Base-by-base conservation (phyloP, 1,140 invertebrate genomes). In the Brachionus plicatilis region DNA sequence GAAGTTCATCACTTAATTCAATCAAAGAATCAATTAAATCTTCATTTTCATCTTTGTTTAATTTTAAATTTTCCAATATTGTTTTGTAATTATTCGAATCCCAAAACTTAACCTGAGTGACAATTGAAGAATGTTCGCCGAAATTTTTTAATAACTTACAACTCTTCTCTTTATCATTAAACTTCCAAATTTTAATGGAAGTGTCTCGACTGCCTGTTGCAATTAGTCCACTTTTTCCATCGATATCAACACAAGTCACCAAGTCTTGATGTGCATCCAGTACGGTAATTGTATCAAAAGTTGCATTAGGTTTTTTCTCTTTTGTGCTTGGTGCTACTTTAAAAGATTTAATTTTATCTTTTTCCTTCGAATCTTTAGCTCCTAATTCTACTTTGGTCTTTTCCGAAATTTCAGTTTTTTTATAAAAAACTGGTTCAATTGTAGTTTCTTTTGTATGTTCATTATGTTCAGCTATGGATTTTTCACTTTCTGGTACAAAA, bases 131-230 rank as follows among this genome's bases (percentile, higher is more conserved):
- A 76, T 76, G 72, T 27, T 50, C 43, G 33, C 72, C 72, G 17
- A 76, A 76, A 37, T 8, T 76, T 47, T 76, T 47, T 12, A 12
- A 27, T 14, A 27, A 27, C 33, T 76, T 12, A 50, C 43, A 76
- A 5, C 0, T 29, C 45, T 76, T 47, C 2, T 20, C 6, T 50
- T 76, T 47, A 14, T 76, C 43, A 50, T 53, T 20, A 12, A 50
- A 76, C 14, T 47, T 20, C 72, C 72, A 76, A 14, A 53, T 24
- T 50, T 76, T 76, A 14, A 76, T 47, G 8, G 72, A 50, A 20
- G 43, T 76, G 11, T 76, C 72, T 20, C 72, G 41, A 76, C 79
- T 82, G 24, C 79, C 79, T 20, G 79, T 66, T 14, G 27, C 79
- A 1, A 82, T 4, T 29, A 60, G 53, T 24, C 24, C 43, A 27